Evolutionary conservation across 2,113 vertebrate species (phyloP).

Genomic region (Pagrus major): DNA sequence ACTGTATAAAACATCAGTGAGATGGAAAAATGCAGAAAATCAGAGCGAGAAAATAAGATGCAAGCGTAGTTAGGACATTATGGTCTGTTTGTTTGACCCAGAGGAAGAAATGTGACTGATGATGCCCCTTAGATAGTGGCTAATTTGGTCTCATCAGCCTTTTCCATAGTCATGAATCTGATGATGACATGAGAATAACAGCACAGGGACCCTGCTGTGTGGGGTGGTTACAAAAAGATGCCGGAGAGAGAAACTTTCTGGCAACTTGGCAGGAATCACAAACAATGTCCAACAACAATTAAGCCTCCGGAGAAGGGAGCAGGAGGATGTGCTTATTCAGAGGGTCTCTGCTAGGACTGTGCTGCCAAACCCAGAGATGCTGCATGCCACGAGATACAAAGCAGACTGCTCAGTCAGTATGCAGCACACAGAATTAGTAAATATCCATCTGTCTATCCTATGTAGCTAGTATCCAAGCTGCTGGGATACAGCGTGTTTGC

Average conservation of each 20-base stretch:
- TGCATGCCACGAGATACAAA: constrained; percentile 29
- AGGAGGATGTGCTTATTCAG: constrained; percentile 48
- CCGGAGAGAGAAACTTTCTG: constrained; percentile 47
- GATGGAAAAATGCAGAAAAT: constrained; percentile 41
- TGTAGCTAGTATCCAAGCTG: constrained; percentile 47
- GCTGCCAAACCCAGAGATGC: constrained; percentile 38
- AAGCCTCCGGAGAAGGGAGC: constrained; percentile 55
- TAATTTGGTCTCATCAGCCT: constrained; percentile 67
- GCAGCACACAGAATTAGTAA: constrained; percentile 53
- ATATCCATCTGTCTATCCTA: constrained; percentile 54
- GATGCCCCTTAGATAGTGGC: constrained; percentile 46
- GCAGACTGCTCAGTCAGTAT: constrained; percentile 35
- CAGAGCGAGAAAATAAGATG: constrained; percentile 32
- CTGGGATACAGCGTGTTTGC: constrained; percentile 31
- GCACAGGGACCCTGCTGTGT: constrained; percentile 52
- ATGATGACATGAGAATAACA: constrained; percentile 54
- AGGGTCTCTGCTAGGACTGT: not conserved
- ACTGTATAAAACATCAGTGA: constrained; percentile 31
- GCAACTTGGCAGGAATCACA: constrained; percentile 63
- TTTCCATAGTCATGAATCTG: constrained; percentile 73
- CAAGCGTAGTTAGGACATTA: constrained; percentile 16
- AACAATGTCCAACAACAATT: constrained; percentile 62
- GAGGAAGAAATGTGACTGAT: constrained; percentile 74
- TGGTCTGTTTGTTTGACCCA: constrained; percentile 53
- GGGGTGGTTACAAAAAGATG: constrained; percentile 37